These are phyloP conservation scores for Gryllus longicercus DNA, from an alignment of 2,888 invertebrate species.

Conservation along the genomic window DNA sequence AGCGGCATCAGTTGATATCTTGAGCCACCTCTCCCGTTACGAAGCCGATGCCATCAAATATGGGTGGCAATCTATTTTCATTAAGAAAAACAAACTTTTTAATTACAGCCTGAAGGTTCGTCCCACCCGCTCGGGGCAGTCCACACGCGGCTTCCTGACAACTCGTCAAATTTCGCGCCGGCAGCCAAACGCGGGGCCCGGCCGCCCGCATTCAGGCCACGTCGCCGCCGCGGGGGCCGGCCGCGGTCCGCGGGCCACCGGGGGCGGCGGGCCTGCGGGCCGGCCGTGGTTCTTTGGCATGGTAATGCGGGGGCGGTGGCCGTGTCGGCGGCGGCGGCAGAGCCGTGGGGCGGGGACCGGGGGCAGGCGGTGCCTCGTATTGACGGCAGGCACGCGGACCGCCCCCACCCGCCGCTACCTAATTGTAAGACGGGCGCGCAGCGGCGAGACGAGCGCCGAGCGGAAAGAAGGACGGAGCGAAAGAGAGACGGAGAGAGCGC, in stretches of 20 bases:
- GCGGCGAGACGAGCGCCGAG: neutral
- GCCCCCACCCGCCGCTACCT: neutral
- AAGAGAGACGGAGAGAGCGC: neutral
- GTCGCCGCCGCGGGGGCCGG: neutral
- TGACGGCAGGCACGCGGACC: neutral
- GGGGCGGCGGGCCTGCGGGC: conserved; percentile 25
- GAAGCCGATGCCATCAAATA: too few species aligned
- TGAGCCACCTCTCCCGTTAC: too few species aligned
- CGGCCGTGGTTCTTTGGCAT: neutral
- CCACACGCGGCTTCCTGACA: neutral
- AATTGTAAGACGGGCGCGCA: conserved; percentile 22
- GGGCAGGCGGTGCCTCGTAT: neutral
- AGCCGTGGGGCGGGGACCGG: neutral
- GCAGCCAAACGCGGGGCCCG: neutral
- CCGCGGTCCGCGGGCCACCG: neutral
- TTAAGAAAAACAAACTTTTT: too few species aligned
- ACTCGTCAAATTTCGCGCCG: neutral
- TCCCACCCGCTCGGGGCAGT: too few species aligned
- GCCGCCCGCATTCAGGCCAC: neutral
- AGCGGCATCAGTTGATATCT: too few species aligned
- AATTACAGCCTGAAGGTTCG: too few species aligned
- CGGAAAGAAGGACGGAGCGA: conserved; percentile 1
- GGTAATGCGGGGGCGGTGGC: conserved; percentile 19
- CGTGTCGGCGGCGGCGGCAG: neutral
- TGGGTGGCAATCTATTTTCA: too few species aligned